A percentile compares a stretch with the other conserved stretches of the same genome.
phyloP scores from a whole-genome alignment of 2,888 invertebrate species.

The Stratiomys singularior region DNA sequence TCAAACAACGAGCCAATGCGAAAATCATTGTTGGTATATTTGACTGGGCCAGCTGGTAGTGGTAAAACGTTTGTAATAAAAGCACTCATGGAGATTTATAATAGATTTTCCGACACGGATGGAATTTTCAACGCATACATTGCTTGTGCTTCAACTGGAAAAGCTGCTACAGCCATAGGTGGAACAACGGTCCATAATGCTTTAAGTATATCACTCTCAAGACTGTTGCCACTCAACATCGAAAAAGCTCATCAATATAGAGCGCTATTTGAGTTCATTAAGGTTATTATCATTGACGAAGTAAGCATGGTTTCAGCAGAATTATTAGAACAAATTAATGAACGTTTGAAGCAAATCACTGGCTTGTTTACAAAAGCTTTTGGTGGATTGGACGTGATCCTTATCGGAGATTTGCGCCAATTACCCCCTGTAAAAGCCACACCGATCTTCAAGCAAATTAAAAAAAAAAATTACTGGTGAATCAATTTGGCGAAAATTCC shows the following conservation, averaged over 20 bases:
- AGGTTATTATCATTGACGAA: not conserved
- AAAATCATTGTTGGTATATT: not conserved
- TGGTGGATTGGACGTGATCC: conserved; percentile 9
- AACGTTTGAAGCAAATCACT: conserved; percentile 24
- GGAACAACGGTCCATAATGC: not conserved
- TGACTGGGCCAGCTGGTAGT: conserved; percentile 9
- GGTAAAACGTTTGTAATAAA: not conserved
- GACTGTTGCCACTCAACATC: not conserved
- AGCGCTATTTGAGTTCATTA: not conserved
- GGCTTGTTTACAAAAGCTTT: not conserved
- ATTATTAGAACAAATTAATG: conserved; percentile 16
- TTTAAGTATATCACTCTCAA: not conserved
- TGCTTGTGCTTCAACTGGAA: conserved; percentile 14
- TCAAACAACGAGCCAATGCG: conserved; percentile 6
- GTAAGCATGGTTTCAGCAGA: too few relatives aligned
- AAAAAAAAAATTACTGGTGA: not conserved
- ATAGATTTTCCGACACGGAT: not conserved
- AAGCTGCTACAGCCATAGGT: not conserved
- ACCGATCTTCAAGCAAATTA: not conserved
- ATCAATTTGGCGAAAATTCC: not conserved
- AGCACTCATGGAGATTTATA: not conserved
- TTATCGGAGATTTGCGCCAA: conserved; percentile 16
- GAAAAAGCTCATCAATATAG: not conserved
- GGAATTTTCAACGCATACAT: not conserved
- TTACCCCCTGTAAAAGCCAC: too few relatives aligned